These are phyloP conservation scores for Odontamblyopus rebecca DNA, from an alignment of 2,797 vertebrate species.

Conservation along the genomic window DNA sequence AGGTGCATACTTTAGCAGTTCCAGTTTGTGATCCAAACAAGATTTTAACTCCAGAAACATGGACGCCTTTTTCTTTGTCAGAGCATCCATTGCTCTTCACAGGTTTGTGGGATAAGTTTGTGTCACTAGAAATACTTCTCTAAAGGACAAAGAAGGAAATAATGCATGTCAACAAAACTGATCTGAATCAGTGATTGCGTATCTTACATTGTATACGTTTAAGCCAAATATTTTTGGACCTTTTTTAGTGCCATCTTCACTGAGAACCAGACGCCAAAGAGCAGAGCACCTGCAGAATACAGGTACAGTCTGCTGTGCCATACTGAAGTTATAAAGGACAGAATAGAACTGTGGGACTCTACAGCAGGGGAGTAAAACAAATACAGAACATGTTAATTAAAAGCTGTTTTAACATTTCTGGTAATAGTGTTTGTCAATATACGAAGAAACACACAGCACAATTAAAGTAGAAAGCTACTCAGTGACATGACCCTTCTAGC, in stretches of 20 bases:
- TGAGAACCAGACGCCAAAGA: conserved; percentile 82
- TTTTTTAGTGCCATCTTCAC: conserved; percentile 73
- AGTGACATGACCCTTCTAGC: background rate
- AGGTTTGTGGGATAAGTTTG: conserved; percentile 20
- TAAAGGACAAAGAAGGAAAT: conserved; percentile 17
- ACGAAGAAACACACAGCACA: background rate
- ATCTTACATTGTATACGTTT: no score
- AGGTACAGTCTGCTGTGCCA: conserved; percentile 88
- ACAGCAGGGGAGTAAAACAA: background rate
- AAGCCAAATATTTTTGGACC: conserved; percentile 55
- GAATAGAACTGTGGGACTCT: conserved; percentile 57
- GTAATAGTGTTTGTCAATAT: no score
- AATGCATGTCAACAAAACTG: background rate
- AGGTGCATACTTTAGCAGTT: conserved; percentile 85
- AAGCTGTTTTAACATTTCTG: background rate
- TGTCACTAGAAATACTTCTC: conserved; percentile 39
- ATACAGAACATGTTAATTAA: background rate
- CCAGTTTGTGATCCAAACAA: conserved; percentile 94
- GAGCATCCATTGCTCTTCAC: conserved; percentile 41
- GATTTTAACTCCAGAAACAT: conserved; percentile 84
- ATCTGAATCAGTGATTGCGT: background rate
- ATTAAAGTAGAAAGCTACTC: background rate
- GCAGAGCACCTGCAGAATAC: conserved; percentile 80
- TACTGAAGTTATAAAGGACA: conserved; percentile 64
- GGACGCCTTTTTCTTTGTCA: conserved; percentile 44